Evolutionary conservation across 35 echinoderm and acorn worm species (phyloP).

Genomic region (Apostichopus parvimensis): DNA sequence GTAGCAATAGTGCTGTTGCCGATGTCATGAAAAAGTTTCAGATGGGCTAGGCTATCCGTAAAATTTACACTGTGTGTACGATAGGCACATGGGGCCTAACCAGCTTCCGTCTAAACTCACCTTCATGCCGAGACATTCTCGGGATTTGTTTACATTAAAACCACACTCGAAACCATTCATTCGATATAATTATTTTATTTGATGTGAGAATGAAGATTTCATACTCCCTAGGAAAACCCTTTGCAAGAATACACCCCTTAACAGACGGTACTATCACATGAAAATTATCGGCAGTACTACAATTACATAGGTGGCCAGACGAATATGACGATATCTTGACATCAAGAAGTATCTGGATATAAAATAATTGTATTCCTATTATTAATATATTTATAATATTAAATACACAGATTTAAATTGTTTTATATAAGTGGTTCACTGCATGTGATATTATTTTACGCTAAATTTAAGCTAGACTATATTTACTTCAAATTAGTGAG

Average conservation of each 20-base stretch:
- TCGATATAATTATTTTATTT: constrained; percentile 1
- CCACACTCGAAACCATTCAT: neutral
- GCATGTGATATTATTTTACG: no score
- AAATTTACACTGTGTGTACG: neutral
- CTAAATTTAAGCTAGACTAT: no score
- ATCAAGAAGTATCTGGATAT: neutral
- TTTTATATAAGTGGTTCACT: no score
- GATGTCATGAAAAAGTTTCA: no score
- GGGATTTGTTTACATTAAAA: neutral
- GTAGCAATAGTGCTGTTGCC: no score
- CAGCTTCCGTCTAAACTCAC: constrained; percentile 48
- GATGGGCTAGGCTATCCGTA: neutral
- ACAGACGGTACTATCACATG: constrained; percentile 5
- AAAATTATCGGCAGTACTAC: constrained; percentile 32
- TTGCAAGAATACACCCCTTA: constrained; percentile 14
- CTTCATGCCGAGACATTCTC: constrained; percentile 52
- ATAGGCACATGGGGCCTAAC: constrained; percentile 40
- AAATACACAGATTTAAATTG: no score
- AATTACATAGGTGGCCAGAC: constrained; percentile 33
- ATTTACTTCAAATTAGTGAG: no score
- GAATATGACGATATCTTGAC: neutral
- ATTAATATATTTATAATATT: no score
- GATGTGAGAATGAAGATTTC: neutral
- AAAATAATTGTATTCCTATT: neutral
- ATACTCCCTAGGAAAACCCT: neutral